Base-by-base conservation (phyloP, 2,113 vertebrate species). In the Dolichotis patagonum region DNA sequence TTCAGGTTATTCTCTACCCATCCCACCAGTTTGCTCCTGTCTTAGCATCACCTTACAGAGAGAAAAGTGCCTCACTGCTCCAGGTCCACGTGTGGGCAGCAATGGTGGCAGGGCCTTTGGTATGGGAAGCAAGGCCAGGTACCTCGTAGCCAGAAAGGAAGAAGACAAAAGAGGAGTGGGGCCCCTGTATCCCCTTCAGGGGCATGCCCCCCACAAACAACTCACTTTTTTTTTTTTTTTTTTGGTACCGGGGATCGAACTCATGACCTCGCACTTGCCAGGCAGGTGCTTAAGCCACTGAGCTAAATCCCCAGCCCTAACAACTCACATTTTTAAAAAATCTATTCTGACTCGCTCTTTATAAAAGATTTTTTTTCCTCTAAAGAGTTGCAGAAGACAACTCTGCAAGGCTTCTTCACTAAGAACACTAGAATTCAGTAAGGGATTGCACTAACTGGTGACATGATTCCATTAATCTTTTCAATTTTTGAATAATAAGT, bases 401-500 rank as follows among this genome's bases (percentile, higher is more conserved):
- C 38, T 54, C 49, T 58, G 2, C 5, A 67, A 22, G 17, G n/a
- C 5, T 92, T 52, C 84, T 58, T 82, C 35, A 24, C 46, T 77
- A 49, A 77, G 43, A 77, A 30, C 16, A 30, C 46, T 69, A 81
- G n/a, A 85, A 94, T 91, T 92, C 49, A 96, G 14, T 88, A 85
- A 56, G 22, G 13, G 8, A 56, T 75, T 41, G 20, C 75, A 35
- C 24, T 73, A 54, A 88, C 96, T 78, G 46, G 1, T 41, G 80
- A 41, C 13, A 0, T 52, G 35, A 75, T 32, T 73, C 75, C 32
- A 65, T 41, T 28, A 80, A 52, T 71, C 22, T 43, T 43, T 52
- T 86, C 13, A n/a, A 4, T 90, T 82, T 94, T 63, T 71, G 85
- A 96, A 85, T 4, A 88, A 97, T 11, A 88, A 90, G 94, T 69